Evolutionary conservation across 2,797 vertebrate genomes (phyloP).

Genomic region (Hirundo rustica): DNA sequence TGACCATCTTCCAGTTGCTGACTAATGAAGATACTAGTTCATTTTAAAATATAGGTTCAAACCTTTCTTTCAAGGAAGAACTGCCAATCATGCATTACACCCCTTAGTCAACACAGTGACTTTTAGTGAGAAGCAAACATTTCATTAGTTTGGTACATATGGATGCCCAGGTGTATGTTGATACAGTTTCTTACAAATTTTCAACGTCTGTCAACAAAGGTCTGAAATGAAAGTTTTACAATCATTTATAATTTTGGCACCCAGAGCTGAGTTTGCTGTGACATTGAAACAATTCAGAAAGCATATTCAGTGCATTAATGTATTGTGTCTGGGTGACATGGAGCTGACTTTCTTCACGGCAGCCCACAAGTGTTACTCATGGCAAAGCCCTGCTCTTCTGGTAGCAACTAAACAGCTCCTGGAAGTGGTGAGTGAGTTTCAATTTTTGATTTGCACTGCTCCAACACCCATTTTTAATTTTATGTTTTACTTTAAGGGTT

Average conservation of each 20-base stretch:
- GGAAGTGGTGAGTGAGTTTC: not conserved
- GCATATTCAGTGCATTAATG: rapidly evolving
- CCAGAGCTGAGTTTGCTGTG: not conserved
- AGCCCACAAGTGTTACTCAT: rapidly evolving
- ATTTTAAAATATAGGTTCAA: not conserved
- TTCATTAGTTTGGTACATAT: not conserved
- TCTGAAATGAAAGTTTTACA: not conserved
- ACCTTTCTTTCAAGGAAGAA: not conserved
- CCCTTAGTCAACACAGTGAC: not conserved
- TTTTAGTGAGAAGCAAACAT: not conserved
- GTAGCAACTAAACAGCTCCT: not conserved
- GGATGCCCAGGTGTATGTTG: too few relatives aligned
- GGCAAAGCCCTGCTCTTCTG: not conserved
- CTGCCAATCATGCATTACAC: not conserved
- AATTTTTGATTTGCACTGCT: not conserved
- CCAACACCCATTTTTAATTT: not conserved
- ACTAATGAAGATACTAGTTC: not conserved
- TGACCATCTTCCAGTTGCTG: not conserved
- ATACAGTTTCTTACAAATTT: not conserved
- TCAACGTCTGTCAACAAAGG: not conserved
- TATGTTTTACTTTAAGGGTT: not conserved
- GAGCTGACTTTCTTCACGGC: not conserved
- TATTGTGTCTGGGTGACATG: not conserved
- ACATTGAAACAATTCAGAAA: not conserved
- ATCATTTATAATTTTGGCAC: not conserved